A percentile compares a stretch with the other conserved stretches of the same genome.
These are phyloP conservation scores for Poecile montanus DNA, from an alignment of 2,797 vertebrate species.

Conservation along the genomic window DNA sequence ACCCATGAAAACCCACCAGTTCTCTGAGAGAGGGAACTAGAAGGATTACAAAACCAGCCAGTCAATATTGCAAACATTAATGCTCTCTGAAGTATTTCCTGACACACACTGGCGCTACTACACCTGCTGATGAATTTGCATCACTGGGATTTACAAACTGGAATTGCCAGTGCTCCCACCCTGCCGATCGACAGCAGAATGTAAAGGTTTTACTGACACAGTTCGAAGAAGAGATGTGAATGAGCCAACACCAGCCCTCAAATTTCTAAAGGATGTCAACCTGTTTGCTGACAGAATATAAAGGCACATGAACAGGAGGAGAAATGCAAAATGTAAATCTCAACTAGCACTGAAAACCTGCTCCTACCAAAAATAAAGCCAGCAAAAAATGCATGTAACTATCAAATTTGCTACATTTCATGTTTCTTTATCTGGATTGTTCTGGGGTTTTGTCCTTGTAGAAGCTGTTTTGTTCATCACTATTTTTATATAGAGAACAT, in stretches of 20 bases:
- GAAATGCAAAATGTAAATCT: background rate
- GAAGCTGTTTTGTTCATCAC: background rate
- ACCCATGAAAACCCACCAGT: background rate
- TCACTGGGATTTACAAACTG: background rate
- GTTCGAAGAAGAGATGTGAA: background rate
- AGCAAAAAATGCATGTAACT: background rate
- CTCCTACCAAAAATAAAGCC: background rate
- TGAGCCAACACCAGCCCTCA: background rate
- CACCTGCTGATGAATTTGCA: background rate
- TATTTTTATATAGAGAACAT: background rate
- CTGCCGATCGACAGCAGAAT: accelerated
- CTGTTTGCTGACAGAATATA: background rate
- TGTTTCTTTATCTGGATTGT: background rate
- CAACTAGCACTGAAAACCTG: background rate
- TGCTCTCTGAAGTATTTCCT: background rate
- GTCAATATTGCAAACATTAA: background rate
- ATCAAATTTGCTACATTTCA: background rate
- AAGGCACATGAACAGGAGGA: background rate
- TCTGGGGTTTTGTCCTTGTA: background rate
- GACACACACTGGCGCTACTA: accelerated
- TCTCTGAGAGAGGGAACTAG: background rate
- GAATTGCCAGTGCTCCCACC: background rate
- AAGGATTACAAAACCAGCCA: background rate
- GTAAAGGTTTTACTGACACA: background rate
- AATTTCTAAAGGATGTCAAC: background rate